Evolutionary conservation across 2,113 vertebrate genomes (phyloP).

Genomic region (Sialia sialis): DNA sequence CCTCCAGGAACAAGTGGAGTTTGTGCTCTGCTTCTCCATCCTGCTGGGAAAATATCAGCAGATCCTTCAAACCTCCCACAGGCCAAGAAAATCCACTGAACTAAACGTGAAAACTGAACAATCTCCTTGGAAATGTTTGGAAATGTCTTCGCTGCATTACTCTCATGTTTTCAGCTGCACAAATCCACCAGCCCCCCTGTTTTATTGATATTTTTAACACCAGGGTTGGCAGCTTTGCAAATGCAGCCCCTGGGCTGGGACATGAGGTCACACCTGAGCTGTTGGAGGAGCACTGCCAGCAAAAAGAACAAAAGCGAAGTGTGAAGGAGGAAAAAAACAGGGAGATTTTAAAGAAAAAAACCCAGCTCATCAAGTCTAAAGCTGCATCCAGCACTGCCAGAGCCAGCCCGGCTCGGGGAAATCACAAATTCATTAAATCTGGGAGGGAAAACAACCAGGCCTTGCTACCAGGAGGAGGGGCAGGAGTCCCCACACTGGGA

Average conservation of each 20-base stretch:
- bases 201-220: not conserved
- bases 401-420: not conserved
- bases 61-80: not conserved
- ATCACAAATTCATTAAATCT: not conserved
- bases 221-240: not conserved
- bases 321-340: not conserved
- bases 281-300: not conserved
- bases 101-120: accelerated
- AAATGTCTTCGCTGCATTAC: not conserved
- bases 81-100: not conserved
- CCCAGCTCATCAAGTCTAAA: not conserved
- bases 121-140: not conserved
- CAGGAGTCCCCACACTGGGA: not conserved
- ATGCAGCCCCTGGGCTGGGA: not conserved
- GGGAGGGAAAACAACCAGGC: not conserved
- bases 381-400: not conserved
- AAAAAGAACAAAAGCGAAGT: not conserved
- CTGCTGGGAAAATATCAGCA: not conserved
- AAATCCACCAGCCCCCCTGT: not conserved
- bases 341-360: not conserved
- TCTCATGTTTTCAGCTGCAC: not conserved
- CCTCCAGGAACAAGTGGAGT: accelerated
- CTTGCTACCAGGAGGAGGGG: not conserved
- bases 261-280: conserved; percentile 33
- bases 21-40: not conserved